These are phyloP conservation scores for Mungos mungo DNA, from an alignment of 2,113 vertebrate genomes.

Conservation along the genomic window DNA sequence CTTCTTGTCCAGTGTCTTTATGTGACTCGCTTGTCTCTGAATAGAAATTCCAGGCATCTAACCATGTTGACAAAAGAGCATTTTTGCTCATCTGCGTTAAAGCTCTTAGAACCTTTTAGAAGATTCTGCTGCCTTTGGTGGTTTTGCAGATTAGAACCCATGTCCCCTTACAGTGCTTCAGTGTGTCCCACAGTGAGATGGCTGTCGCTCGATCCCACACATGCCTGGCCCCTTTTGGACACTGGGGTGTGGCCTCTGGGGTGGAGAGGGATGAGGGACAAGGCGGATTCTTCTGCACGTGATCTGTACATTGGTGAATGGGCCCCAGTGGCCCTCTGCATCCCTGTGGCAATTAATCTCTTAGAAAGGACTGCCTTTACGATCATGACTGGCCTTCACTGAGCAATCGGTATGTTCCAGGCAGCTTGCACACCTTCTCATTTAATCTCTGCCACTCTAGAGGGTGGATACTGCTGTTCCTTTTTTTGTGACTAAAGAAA, in stretches of 20 bases:
- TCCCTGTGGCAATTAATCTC: neutral
- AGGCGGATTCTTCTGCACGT: neutral
- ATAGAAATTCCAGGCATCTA: neutral
- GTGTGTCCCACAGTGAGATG: neutral
- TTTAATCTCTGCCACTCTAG: neutral
- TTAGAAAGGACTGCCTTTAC: neutral
- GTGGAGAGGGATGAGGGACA: neutral
- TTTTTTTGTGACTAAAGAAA: neutral
- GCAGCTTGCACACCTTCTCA: neutral
- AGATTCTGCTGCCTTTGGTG: neutral
- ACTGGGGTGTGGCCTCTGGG: neutral
- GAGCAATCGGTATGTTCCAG: no score
- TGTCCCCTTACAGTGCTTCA: neutral
- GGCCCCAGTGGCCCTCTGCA: no score
- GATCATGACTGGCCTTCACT: fast-evolving
- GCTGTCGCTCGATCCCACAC: neutral
- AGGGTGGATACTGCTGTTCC: no score
- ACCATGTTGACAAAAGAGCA: neutral
- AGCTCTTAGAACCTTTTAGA: neutral
- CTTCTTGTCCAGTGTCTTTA: neutral
- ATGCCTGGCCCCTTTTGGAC: neutral
- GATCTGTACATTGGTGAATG: no score
- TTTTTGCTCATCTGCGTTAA: neutral
- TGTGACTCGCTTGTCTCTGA: neutral
- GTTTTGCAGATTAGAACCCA: neutral